phyloP scores from a whole-genome alignment of 2,113 vertebrate species.

The Clarias magur region DNA sequence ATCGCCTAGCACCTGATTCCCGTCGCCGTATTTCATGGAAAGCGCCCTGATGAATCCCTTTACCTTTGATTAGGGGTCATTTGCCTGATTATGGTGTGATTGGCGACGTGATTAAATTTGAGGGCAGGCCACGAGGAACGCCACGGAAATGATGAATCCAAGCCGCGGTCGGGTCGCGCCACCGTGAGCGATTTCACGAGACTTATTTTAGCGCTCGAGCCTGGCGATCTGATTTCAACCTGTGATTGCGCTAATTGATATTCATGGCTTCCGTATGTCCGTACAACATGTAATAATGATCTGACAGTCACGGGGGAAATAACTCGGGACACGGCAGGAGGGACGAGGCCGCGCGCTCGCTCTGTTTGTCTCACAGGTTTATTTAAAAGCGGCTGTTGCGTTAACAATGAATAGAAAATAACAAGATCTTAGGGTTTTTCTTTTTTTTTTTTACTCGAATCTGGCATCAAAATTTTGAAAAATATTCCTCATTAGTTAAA shows the following conservation, averaged over 20 bases:
- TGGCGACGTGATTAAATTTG: slow-evolving; percentile 15
- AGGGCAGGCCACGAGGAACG: neutral
- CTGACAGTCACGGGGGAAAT: slow-evolving; percentile 52
- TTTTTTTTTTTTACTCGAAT: neutral
- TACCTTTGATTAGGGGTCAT: slow-evolving; percentile 35
- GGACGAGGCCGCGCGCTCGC: neutral
- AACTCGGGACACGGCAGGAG: slow-evolving; percentile 7
- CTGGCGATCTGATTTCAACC: slow-evolving; percentile 20
- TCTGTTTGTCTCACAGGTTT: neutral
- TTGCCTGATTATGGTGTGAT: slow-evolving; percentile 37
- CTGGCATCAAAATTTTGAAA: neutral
- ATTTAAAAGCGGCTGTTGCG: neutral
- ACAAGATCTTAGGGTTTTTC: too few relatives aligned
- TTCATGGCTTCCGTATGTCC: slow-evolving; percentile 63
- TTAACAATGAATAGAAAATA: neutral
- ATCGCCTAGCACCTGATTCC: neutral
- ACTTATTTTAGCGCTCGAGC: neutral
- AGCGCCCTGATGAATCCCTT: slow-evolving; percentile 18
- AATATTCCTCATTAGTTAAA: neutral
- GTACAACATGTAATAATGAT: slow-evolving; percentile 55
- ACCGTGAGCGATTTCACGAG: neutral
- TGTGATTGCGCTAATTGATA: slow-evolving; percentile 73
- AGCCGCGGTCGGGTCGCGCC: neutral
- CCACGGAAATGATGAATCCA: neutral
- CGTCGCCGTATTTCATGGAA: neutral